phyloP scores from a whole-genome alignment of 1,140 invertebrate species.

The Pachyrhynchus sulphureomaculatus region DNA sequence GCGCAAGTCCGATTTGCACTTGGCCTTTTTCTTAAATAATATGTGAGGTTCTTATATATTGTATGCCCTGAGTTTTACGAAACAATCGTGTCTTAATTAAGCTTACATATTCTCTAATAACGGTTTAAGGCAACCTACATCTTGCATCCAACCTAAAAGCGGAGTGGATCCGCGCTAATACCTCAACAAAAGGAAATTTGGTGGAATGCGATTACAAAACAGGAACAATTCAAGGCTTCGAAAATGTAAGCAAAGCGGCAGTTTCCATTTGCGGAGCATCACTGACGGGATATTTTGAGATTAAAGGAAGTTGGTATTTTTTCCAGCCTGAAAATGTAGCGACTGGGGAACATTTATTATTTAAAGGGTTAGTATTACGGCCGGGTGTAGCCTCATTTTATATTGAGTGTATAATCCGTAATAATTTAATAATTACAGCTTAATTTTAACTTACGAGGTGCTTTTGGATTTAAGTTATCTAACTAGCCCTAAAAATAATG shows the following conservation, averaged over 20 bases:
- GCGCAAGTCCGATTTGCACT: too few relatives aligned
- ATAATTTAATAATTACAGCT: too few relatives aligned
- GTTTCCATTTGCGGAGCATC: conserved; percentile 52
- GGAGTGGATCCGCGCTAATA: conserved; percentile 32
- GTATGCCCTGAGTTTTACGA: too few relatives aligned
- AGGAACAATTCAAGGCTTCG: conserved; percentile 34
- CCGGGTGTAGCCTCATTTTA: not conserved
- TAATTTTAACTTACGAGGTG: too few relatives aligned
- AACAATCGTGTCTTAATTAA: too few relatives aligned
- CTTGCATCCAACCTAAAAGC: conserved; percentile 26
- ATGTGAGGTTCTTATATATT: too few relatives aligned
- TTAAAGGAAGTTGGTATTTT: conserved; percentile 47
- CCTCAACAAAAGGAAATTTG: conserved; percentile 1
- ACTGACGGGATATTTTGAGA: conserved; percentile 51
- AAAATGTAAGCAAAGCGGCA: conserved; percentile 43
- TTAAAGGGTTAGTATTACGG: conserved; percentile 28
- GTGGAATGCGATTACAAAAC: conserved; percentile 37
- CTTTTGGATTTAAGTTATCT: too few relatives aligned
- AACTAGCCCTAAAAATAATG: too few relatives aligned
- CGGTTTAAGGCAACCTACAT: conserved; percentile 28
- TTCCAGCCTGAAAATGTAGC: conserved; percentile 49
- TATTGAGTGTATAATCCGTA: not conserved
- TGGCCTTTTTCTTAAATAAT: too few relatives aligned
- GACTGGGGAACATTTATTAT: conserved; percentile 22
- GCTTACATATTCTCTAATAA: too few relatives aligned